Percentiles rank a stretch among this genome's conserved stretches.
phyloP scores from a whole-genome alignment of 2,113 vertebrate species.

The Ammodramus savannarum region DNA sequence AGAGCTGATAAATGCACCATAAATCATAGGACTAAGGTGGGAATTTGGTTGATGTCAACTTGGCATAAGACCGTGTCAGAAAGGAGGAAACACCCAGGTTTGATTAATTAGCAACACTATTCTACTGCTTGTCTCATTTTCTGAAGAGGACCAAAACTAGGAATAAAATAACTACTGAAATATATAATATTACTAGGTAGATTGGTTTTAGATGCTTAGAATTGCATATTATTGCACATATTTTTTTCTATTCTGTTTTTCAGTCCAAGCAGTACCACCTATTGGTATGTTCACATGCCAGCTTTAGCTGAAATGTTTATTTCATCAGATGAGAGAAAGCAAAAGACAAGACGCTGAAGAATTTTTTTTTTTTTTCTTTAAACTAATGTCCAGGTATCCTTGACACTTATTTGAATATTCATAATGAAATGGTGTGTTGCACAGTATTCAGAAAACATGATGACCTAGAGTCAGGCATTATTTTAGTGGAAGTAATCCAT shows the following conservation, averaged over 20 bases:
- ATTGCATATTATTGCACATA: background rate
- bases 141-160: background rate
- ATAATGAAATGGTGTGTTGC: background rate
- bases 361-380: background rate
- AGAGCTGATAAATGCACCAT: background rate
- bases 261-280: background rate
- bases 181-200: background rate
- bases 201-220: background rate
- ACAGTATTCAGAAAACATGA: background rate
- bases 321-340: background rate
- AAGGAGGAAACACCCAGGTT: background rate
- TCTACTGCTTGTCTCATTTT: background rate
- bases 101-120: background rate
- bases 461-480: background rate
- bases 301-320: background rate
- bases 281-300: background rate
- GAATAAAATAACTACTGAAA: background rate
- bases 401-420: background rate
- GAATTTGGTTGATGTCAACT: background rate
- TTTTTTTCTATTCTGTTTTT: background rate
- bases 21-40: background rate
- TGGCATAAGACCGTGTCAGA: background rate
- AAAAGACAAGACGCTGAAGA: background rate
- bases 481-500: background rate
- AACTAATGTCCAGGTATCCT: background rate